Conservation (phyloP, 2,888 invertebrate genomes). For the Apodemia duryi region DNA sequence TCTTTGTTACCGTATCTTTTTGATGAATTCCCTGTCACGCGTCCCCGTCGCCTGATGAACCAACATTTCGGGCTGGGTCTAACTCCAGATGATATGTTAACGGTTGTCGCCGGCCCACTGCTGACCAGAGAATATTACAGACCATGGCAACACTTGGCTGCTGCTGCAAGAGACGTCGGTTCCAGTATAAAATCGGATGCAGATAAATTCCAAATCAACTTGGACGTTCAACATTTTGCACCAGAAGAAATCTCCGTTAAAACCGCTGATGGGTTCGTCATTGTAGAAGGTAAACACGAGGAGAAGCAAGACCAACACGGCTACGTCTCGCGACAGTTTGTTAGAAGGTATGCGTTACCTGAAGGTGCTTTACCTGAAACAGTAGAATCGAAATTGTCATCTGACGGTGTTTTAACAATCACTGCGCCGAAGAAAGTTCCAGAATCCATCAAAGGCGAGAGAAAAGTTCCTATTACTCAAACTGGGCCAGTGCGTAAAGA, state of each 20-base stretch:
- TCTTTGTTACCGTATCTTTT: conserved; percentile 49
- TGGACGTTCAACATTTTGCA: conserved; percentile 87
- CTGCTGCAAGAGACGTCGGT: conserved; percentile 69
- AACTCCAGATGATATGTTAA: conserved; percentile 66
- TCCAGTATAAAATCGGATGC: conserved; percentile 72
- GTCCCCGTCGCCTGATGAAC: conserved; percentile 60
- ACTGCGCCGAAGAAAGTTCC: conserved; percentile 78
- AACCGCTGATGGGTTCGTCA: conserved; percentile 83
- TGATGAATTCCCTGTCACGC: conserved; percentile 39
- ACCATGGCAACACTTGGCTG: conserved; percentile 64
- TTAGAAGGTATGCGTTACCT: conserved; percentile 86
- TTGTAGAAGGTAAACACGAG: conserved; percentile 88
- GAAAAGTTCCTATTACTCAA: conserved; percentile 79
- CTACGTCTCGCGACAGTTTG: conserved; percentile 85
- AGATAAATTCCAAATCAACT: conserved; percentile 73
- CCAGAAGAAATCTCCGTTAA: conserved; percentile 88
- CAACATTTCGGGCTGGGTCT: conserved; percentile 76
- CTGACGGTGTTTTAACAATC: conserved; percentile 86
- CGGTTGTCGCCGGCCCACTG: conserved; percentile 41
- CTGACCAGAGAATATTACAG: conserved; percentile 56
- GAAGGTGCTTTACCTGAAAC: conserved; percentile 84
- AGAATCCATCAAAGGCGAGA: conserved; percentile 62
- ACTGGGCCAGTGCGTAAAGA: conserved; percentile 80
- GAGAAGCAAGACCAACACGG: conserved; percentile 88
- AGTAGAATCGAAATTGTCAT: conserved; percentile 85